phyloP scores from a whole-genome alignment of 2,888 invertebrate genomes.

The Conchocele bisecta region DNA sequence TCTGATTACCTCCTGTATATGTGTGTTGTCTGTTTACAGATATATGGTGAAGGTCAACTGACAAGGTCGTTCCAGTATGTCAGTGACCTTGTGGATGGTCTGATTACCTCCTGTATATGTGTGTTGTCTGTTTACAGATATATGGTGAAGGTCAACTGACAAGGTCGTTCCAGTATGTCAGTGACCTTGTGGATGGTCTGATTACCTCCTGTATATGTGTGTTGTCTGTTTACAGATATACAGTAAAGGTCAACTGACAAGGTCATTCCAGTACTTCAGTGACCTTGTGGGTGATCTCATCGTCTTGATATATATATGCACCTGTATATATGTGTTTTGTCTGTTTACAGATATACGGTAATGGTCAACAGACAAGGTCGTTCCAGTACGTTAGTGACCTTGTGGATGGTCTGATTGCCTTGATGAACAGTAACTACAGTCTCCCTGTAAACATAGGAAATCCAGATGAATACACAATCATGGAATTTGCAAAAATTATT shows the following conservation, averaged over 20 bases:
- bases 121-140: no score
- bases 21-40: no score
- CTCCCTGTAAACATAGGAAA: constrained; percentile 98
- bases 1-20: constrained; percentile 90
- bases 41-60: constrained; percentile 85
- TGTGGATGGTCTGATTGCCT: constrained; percentile 94
- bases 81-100: constrained; percentile 96
- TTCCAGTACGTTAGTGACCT: constrained; percentile 99
- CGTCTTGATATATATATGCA: no score
- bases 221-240: constrained; percentile 85
- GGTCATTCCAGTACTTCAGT: constrained; percentile 99
- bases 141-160: constrained; percentile 86
- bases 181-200: neutral
- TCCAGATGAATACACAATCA: constrained; percentile 98
- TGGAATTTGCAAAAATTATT: constrained; percentile 86
- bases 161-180: constrained; percentile 86
- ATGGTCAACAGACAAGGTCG: constrained; percentile 89
- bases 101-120: no score
- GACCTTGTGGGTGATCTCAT: constrained; percentile 98
- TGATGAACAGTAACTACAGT: constrained; percentile 97
- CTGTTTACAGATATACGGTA: constrained; percentile 84
- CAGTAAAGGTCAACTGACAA: constrained; percentile 86
- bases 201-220: no score
- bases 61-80: constrained; percentile 99
- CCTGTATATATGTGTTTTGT: no score